phyloP scores from a whole-genome alignment of 1,140 invertebrate species.

The Drosophila pruinosa region DNA sequence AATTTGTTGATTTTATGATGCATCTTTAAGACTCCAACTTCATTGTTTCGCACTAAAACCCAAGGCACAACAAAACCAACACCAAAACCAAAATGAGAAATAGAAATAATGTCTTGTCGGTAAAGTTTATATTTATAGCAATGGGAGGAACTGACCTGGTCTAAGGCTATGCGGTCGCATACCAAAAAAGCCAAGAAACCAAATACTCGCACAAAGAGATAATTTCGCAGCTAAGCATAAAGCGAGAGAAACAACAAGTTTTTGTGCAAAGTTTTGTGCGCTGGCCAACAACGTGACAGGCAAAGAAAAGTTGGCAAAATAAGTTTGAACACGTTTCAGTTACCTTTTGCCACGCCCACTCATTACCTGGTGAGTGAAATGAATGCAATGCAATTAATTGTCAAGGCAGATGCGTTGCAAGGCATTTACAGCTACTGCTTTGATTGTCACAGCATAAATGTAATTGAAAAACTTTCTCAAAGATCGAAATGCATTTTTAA shows the following conservation, averaged over 20 bases:
- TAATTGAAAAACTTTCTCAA: conserved; percentile 63
- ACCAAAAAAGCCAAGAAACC: conserved; percentile 14
- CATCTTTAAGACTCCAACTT: conserved; percentile 1
- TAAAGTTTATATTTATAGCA: conserved; percentile 57
- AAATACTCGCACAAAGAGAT: conserved; percentile 49
- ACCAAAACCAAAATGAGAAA: not conserved
- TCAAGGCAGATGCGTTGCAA: conserved; percentile 53
- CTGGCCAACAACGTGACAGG: conserved; percentile 45
- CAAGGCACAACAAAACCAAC: not conserved
- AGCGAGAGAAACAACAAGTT: conserved; percentile 51
- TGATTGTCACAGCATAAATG: conserved; percentile 56
- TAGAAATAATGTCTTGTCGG: conserved; percentile 13
- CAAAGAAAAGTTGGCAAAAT: conserved; percentile 35
- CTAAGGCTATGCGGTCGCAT: conserved; percentile 1
- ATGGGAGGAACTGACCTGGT: conserved; percentile 6
- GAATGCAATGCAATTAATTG: conserved; percentile 68
- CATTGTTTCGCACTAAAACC: conserved; percentile 34
- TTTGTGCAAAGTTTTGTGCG: conserved; percentile 35
- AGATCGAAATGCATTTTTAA: conserved; percentile 33
- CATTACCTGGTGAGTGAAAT: conserved; percentile 40
- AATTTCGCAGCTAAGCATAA: conserved; percentile 52
- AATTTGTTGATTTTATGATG: too few relatives aligned
- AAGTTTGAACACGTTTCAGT: conserved; percentile 57
- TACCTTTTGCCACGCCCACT: conserved; percentile 40
- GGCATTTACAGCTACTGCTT: conserved; percentile 47